Evolutionary conservation across 1,140 invertebrate species (phyloP), one percentile per base, ranked within the genome.

Genomic region (Danaus melanippus): DNA sequence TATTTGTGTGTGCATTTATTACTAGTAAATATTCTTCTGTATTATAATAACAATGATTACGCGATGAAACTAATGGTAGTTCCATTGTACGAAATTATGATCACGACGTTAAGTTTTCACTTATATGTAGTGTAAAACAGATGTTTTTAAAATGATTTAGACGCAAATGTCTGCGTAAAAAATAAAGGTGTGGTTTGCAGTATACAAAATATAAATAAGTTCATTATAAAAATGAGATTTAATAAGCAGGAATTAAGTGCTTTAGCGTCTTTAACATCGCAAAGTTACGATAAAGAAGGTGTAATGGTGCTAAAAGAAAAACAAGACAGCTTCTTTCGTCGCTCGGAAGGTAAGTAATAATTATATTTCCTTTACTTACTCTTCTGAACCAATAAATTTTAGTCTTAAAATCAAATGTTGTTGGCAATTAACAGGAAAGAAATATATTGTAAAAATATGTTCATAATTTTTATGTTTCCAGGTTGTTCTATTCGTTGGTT

Each of bases 261-360:
- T 51, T 81, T 98, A 76, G 95, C 95, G 46, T 92, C 92, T 8
- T 94, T 96, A 81, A 93, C 95, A 17, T 92, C 93, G 10, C 92
- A 94, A 67, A 95, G 94, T 81, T 97, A 97, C 87, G 96, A 97
- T 76, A 96, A 95, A 74, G 96, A 98, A 90, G 96, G 97, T 12
- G 90, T 95, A 62, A 88, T 98, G 49, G 92, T 93, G 52, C 90
- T 98, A 46, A 92, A 79, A 65, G 96, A 98, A 82, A 92, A 93
- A 62, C 94, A 96, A 71, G 96, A 97, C 75, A 93, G 95, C 47
- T 96, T 98, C 85, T 96, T 98, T 85, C 92, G 95, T 69, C 91
- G 93, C 82, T 92, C 92, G 57, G 96, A 98, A 91, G 94, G 96
- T 97, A 89, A 91, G 91, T 90, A 56, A 47, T 43, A 47, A 46